Base-by-base conservation (phyloP, 2,888 invertebrate genomes). In the Sialis fuliginosa region DNA sequence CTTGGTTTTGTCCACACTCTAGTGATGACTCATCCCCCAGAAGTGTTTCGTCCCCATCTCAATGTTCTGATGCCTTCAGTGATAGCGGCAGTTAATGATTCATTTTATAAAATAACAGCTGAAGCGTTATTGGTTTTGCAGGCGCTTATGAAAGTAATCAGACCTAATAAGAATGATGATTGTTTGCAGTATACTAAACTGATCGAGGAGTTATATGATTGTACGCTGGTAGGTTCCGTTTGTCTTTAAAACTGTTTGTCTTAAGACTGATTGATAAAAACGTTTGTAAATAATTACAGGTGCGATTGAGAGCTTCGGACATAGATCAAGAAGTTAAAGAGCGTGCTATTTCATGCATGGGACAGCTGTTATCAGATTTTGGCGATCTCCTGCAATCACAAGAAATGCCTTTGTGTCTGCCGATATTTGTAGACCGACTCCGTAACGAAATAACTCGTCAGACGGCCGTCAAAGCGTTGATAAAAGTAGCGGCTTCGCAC, bases 251-350 rank as follows among this genome's bases (percentile, higher is more conserved):
- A n/a, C n/a, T n/a, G n/a, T n/a, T 22, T 22, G 4, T 22, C 22
- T 22, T 22, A 22, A 22, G 4, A 22, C 2, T 22, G 22, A 2
- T 22, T 4, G 22, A 22, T 22, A 22, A 22, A 22, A 22, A 22
- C 2, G 2, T 22, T 22, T 22, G 2, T 22, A 22, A 6, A 39
- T 39, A 39, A 39, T 39, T 22, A 22, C 22, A 22, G 22, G 22
- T 22, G 6, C 77, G 93, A 49, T 71, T 98, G 37, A 83, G 83
- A 57, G 90, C 96, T 33, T 87, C 95, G 0, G 97, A 98, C 62
- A 93, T 97, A 60, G 98, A 98, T 69, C 97, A 98, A 63, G 98
- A 98, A 68, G 97, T 98, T 0, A 97, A 98, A 65, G 98, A 98
- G 62, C 77, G 93, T 30, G 95, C 98, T 7, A 97, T 98, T 52